Percentiles rank a stretch among this genome's conserved stretches.
These are phyloP conservation scores for Porites rus DNA, from an alignment of 92 coral and sea anemone species.

Conservation along the genomic window DNA sequence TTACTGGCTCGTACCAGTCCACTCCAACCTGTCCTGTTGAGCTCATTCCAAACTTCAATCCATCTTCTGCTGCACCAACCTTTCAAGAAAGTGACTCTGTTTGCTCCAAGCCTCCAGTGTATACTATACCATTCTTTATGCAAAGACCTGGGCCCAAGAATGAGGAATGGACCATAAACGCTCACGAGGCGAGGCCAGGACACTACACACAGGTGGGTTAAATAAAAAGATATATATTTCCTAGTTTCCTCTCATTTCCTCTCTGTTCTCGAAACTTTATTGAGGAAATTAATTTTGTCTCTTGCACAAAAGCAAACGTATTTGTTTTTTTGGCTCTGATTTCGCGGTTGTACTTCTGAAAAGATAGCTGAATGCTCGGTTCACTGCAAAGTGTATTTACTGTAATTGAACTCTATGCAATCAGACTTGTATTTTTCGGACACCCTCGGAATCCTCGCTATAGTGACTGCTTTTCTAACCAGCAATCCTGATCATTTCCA, in stretches of 20 bases:
- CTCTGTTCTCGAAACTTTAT: not conserved
- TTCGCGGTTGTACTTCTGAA: too few species aligned
- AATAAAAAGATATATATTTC: too few species aligned
- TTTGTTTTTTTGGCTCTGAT: too few species aligned
- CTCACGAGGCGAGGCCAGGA: constrained; percentile 96
- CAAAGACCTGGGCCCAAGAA: constrained; percentile 89
- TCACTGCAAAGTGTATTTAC: not conserved
- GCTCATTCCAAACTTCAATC: constrained; percentile 85
- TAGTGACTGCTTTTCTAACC: not conserved
- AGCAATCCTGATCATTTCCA: not conserved
- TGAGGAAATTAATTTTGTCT: not conserved
- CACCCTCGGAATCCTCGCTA: too few species aligned
- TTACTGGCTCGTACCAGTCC: constrained; percentile 79
- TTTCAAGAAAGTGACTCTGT: constrained; percentile 50
- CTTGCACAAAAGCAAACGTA: not conserved
- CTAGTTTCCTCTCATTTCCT: too few species aligned
- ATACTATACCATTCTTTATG: constrained; percentile 86
- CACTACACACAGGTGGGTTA: constrained; percentile 89
- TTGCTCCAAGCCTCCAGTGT: constrained; percentile 63
- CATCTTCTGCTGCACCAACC: constrained; percentile 78
- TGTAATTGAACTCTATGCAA: not conserved
- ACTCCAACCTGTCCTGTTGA: constrained; percentile 87
- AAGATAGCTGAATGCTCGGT: not conserved
- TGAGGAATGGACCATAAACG: constrained; percentile 90
- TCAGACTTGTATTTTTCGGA: too few species aligned